Conservation (phyloP, 35 echinoderm and acorn worm species). For the Amphiura filiformis region DNA sequence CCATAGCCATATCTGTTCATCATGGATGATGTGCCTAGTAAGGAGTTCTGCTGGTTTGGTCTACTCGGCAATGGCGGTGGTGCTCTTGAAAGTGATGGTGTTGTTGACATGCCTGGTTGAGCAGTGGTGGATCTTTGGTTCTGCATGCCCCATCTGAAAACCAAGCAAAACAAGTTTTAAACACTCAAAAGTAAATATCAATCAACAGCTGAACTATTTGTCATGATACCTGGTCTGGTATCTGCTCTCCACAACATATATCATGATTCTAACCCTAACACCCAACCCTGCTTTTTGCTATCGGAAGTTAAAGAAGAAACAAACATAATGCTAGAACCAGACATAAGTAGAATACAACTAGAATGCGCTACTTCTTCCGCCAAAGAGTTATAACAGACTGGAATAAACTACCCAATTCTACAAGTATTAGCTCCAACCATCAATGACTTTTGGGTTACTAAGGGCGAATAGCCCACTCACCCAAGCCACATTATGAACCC, state of each 20-base stretch:
- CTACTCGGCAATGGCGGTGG: constrained; percentile 67
- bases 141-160: not conserved
- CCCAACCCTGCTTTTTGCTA: no score
- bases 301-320: no score
- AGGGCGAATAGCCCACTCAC: no score
- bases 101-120: not conserved
- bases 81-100: constrained; percentile 16
- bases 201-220: not conserved
- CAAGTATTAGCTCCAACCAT: not conserved
- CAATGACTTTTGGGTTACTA: not conserved
- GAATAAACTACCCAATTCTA: no score
- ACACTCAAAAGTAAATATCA: not conserved
- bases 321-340: not conserved
- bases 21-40: not conserved
- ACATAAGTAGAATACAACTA: not conserved
- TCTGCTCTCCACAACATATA: not conserved
- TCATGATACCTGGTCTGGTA: not conserved
- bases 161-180: not conserved
- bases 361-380: not conserved
- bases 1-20: constrained; percentile 30
- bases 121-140: constrained; percentile 42
- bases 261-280: no score
- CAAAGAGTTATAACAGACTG: no score
- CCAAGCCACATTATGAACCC: no score
- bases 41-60: constrained; percentile 10